Percentiles rank a stretch among this genome's conserved stretches.
Conservation (phyloP, 2,797 vertebrate species). For the Macropus fuliginosus region DNA sequence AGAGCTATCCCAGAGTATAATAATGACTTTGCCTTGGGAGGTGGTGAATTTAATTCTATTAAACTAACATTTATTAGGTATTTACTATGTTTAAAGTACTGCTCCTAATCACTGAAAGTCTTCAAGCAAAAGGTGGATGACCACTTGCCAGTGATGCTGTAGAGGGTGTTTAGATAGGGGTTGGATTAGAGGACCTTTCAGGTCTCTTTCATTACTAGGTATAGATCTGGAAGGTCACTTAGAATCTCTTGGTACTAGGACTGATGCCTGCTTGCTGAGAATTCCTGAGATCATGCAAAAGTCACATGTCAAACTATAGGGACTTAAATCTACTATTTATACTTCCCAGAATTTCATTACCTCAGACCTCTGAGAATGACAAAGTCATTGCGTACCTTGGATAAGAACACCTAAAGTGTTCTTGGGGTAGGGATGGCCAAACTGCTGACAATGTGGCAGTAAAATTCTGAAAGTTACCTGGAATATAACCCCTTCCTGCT, state of each 20-base stretch:
- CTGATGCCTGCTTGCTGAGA: neutral
- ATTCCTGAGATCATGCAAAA: neutral
- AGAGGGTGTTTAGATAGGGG: neutral
- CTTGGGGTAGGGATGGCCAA: neutral
- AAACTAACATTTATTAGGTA: neutral
- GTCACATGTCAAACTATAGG: neutral
- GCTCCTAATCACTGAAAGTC: neutral
- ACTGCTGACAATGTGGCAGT: neutral
- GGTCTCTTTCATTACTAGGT: neutral
- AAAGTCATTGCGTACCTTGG: neutral
- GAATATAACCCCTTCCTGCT: neutral
- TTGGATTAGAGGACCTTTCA: neutral
- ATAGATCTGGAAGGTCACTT: neutral
- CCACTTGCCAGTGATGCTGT: neutral
- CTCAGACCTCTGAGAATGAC: neutral
- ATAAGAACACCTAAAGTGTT: neutral
- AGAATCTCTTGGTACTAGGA: neutral
- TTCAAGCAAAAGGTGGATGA: neutral
- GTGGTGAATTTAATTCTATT: neutral
- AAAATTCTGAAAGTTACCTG: neutral
- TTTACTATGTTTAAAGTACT: neutral
- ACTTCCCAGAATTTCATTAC: neutral
- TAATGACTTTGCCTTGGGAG: neutral
- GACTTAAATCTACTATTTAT: neutral
- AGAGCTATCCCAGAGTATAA: neutral